These are phyloP conservation scores for Magallana nippona DNA, from an alignment of 2,888 invertebrate genomes.

Conservation along the genomic window DNA sequence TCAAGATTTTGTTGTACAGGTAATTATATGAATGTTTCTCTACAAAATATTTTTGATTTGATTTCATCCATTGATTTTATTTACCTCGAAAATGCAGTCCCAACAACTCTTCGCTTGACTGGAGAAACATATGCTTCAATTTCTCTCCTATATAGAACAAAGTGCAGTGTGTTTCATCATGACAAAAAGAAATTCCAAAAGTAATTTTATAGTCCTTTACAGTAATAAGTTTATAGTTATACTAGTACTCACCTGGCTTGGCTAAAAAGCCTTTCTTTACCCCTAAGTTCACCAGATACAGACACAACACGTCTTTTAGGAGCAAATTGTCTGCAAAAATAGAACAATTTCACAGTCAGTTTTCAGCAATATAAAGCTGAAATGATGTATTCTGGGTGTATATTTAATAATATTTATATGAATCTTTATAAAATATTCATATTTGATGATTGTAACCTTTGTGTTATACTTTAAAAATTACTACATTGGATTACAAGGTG, in stretches of 20 bases:
- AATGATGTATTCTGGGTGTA: no score
- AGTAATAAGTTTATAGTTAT: not conserved
- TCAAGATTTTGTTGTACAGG: no score
- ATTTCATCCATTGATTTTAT: not conserved
- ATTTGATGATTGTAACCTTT: no score
- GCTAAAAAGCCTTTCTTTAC: conserved; percentile 57
- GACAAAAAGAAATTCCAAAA: no score
- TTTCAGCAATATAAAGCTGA: no score
- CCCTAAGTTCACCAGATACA: conserved; percentile 60
- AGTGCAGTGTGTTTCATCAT: not conserved
- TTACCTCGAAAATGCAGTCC: conserved; percentile 77
- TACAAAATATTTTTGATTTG: no score
- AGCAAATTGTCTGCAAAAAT: conserved; percentile 48
- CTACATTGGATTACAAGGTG: no score
- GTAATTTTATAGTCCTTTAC: no score
- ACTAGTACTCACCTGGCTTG: conserved; percentile 43
- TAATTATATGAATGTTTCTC: no score
- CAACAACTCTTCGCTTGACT: conserved; percentile 69
- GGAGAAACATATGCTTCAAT: conserved; percentile 71
- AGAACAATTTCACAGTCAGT: not conserved
- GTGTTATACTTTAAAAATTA: no score
- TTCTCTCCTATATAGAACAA: conserved; percentile 65
- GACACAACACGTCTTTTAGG: conserved; percentile 56
- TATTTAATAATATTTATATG: no score
- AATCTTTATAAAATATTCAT: no score